These are phyloP conservation scores for Bucco capensis DNA, from an alignment of 2,113 vertebrate species.

Conservation along the genomic window DNA sequence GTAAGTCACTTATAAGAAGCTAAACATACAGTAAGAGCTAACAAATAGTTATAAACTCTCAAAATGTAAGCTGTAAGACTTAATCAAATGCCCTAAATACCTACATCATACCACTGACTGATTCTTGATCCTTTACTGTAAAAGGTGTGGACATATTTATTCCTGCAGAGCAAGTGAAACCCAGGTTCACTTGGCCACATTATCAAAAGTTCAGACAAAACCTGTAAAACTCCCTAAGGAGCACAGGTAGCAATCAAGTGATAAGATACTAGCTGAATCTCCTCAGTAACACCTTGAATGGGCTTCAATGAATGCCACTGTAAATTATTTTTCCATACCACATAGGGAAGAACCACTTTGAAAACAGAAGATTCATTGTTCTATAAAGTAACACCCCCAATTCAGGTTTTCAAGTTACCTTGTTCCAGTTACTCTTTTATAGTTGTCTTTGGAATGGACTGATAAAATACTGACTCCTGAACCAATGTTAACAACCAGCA, in stretches of 20 bases:
- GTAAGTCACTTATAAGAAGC: neutral
- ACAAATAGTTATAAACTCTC: neutral
- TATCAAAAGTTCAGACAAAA: neutral
- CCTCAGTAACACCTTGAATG: neutral
- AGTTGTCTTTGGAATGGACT: conserved; percentile 83
- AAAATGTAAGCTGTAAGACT: neutral
- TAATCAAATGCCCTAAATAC: neutral
- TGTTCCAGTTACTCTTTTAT: conserved; percentile 82
- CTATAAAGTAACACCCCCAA: neutral
- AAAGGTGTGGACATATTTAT: neutral
- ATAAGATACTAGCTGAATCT: neutral
- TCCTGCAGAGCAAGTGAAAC: neutral
- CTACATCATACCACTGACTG: neutral
- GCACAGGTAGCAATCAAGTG: neutral
- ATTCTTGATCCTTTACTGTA: neutral
- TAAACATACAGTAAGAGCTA: neutral
- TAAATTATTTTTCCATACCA: neutral
- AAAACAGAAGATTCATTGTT: neutral
- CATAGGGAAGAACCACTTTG: neutral
- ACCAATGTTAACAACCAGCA: conserved; percentile 82
- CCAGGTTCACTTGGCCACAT: neutral
- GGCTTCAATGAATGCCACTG: neutral
- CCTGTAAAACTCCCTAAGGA: neutral
- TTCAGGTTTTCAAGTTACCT: conserved; percentile 60
- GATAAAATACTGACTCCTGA: conserved; percentile 84